phyloP scores from a whole-genome alignment of 2,888 invertebrate species.

The Arrhopalites spinosus region DNA sequence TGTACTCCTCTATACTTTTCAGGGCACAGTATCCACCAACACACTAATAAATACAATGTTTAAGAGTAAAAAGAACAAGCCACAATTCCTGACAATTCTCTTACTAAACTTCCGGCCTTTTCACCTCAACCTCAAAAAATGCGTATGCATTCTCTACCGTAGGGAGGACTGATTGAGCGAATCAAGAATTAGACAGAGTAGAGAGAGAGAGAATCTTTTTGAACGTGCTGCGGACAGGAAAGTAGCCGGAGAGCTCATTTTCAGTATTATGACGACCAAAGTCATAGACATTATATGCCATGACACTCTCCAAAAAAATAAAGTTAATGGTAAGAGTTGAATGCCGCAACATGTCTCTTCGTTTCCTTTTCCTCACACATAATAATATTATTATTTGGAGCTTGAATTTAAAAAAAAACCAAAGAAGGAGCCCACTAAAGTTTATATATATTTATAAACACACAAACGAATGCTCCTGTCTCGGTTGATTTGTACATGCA shows the following conservation, averaged over 20 bases:
- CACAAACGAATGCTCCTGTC: conserved; percentile 8
- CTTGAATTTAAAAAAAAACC: neutral
- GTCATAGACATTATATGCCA: neutral
- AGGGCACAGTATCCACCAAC: neutral
- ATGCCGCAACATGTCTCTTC: neutral
- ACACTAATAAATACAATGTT: neutral
- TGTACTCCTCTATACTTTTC: neutral
- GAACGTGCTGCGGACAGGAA: no score
- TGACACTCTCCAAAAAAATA: neutral
- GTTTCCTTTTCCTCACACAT: neutral
- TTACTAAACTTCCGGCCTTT: conserved; percentile 9
- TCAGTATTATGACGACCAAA: neutral
- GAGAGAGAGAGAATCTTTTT: no score
- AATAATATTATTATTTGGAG: conserved; percentile 13
- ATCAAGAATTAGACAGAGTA: no score
- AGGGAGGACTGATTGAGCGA: no score
- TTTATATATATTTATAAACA: neutral
- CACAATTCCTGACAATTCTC: neutral
- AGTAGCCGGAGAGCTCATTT: no score
- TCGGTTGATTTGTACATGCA: conserved; percentile 12
- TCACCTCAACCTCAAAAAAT: conserved; percentile 7
- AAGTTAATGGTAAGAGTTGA: neutral
- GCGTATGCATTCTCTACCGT: no score
- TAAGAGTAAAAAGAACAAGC: neutral
- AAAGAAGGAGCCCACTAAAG: neutral